Evolutionary conservation across 2,888 invertebrate genomes (phyloP), one percentile per base, ranked within the genome.

Genomic region (Hydrotaea cyrtoneurina): DNA sequence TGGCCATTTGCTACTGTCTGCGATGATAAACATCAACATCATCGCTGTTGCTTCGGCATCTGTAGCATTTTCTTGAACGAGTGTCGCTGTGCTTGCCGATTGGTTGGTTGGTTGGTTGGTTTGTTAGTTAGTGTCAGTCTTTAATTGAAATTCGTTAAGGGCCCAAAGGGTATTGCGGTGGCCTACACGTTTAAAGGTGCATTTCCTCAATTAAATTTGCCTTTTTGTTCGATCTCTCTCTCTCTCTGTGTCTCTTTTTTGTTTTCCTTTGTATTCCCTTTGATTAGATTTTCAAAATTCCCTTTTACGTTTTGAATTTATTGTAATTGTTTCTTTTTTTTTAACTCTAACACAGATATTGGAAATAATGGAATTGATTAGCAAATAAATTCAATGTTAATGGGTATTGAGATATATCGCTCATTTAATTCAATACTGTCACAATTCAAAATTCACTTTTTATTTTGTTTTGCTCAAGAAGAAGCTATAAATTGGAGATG

Each of bases 131-230:
- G 50, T 64, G 31, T 21, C 31, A n/a, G 36, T 17, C 74, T 75
- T 31, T 85, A 81, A 81, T 82, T 82, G 81, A 74, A 53, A 69
- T 79, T 76, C 84, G 72, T 79, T 77, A 79, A 73, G n/a, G 78
- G 64, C 81, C 75, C 66, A 36, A 69, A 79, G 73, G 78, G 76
- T 76, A 62, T 72, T 43, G 79, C 76, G 73, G 78, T 85, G 84
- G 84, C 81, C 81, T 78, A 84, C 84, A 85, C 84, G 84, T 85
- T 82, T 79, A 57, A 21, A 85, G 76, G 78, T 71, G 31, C 76
- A 81, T 81, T 85, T 85, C 84, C 84, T 73, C 81, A 73, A 81
- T 71, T 13, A 76, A 82, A 79, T 36, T 21, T 76, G 50, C 23
- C 17, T 26, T 26, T 59, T 31, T 31, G 2, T 31, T 31, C 31